Evolutionary conservation across 2,113 vertebrate species (phyloP).

Genomic region (Chaetorhynchus papuensis): DNA sequence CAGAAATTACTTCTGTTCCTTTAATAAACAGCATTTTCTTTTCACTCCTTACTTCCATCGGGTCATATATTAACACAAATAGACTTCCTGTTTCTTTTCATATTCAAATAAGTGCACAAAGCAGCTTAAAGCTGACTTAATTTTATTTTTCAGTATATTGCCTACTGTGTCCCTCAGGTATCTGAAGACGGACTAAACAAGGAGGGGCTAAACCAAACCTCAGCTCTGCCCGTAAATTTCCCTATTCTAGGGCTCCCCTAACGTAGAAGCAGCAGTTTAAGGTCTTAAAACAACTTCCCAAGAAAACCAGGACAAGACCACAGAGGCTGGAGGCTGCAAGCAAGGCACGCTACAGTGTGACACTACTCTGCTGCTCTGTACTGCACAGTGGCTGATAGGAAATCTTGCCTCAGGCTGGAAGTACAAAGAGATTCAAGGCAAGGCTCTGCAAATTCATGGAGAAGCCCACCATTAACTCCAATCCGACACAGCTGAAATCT

Average conservation of each 20-base stretch:
- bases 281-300: not conserved
- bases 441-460: not conserved
- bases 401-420: not conserved
- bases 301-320: not conserved
- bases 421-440: not conserved
- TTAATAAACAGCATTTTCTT: not conserved
- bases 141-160: not conserved
- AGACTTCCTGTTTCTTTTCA: not conserved
- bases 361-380: not conserved
- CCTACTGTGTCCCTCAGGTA: not conserved
- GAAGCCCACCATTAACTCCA: not conserved
- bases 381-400: accelerated
- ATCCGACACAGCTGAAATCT: not conserved
- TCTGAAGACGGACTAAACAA: not conserved
- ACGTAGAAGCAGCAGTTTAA: not conserved
- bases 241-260: not conserved
- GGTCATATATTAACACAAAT: not conserved
- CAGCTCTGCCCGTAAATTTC: not conserved
- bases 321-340: not conserved
- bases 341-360: not conserved
- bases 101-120: not conserved
- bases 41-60: not conserved
- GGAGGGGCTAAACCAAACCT: not conserved
- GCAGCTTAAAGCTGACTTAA: not conserved
- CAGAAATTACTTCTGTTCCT: not conserved